Percentiles rank a stretch among this genome's conserved stretches.
These are phyloP conservation scores for Tubulanus polymorphus DNA, from an alignment of 2,888 invertebrate genomes.

Conservation along the genomic window DNA sequence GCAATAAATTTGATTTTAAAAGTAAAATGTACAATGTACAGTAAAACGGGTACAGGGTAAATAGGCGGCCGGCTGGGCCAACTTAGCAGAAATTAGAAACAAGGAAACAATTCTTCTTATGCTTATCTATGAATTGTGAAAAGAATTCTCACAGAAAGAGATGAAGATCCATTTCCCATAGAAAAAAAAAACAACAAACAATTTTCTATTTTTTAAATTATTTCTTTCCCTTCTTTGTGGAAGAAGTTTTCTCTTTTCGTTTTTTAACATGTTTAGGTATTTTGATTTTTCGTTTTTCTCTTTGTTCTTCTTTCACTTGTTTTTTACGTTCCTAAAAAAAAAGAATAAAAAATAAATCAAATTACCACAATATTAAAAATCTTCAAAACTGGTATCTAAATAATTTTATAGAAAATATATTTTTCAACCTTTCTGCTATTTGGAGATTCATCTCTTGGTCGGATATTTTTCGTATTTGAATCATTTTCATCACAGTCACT, in stretches of 20 bases:
- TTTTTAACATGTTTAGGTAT: conserved; percentile 92
- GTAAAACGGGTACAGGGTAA: too few relatives aligned
- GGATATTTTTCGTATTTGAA: conserved; percentile 22
- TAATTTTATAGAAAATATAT: neutral
- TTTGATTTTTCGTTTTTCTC: conserved; percentile 84
- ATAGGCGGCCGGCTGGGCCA: too few relatives aligned
- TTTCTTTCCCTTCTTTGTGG: conserved; percentile 8
- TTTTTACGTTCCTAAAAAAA: conserved; percentile 66
- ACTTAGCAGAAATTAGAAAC: too few relatives aligned
- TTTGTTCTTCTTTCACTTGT: conserved; percentile 79
- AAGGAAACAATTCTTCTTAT: too few relatives aligned
- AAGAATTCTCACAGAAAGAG: too few relatives aligned
- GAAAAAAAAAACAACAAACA: too few relatives aligned
- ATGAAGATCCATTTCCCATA: too few relatives aligned
- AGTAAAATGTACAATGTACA: too few relatives aligned
- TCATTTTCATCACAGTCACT: conserved; percentile 17
- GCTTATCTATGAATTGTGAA: too few relatives aligned
- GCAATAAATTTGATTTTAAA: too few relatives aligned
- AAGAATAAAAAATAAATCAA: conserved; percentile 8
- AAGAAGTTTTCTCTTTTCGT: conserved; percentile 62
- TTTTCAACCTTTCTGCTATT: conserved; percentile 45
- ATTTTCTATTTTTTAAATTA: too few relatives aligned
- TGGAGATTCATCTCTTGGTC: conserved; percentile 56
- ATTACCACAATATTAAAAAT: neutral
- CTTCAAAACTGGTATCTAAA: neutral